Evolutionary conservation across 2,797 vertebrate species (phyloP), one percentile per base, ranked within the genome.

Genomic region (Characodon lateralis): DNA sequence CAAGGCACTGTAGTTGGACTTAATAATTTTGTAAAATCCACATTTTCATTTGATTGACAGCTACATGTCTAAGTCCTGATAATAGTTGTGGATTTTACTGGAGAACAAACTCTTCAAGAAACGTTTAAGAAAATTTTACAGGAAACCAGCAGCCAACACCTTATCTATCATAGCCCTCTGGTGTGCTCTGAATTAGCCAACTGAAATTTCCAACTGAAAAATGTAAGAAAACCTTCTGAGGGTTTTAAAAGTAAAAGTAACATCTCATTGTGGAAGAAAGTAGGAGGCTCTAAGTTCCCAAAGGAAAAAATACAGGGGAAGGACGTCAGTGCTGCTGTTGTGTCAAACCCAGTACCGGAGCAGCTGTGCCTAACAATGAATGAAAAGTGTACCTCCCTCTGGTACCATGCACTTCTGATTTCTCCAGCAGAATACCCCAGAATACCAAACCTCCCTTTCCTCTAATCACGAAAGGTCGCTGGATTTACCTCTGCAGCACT

Each of bases 371-470:
- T 87, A 82, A 91, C 83, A 78, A 80, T 89, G 89, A 91, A 88
- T 87, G 89, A 90, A 93, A 91, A 85, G 82, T 90, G 81, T 79
- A 78, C 87, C 86, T 92, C 92, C 92, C 90, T 88, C 91, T 91
- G 91, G 91, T 91, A 82, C 82, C 65, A 69, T 79, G 78, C 59
- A 73, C 82, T 82, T 91, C 90, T 87, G 88, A 87, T 88, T 90
- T 92, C 85, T 88, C 77, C 88, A 84, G 55, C 76, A 74, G 31
- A 31, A 31, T 31, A 31, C 31, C 80, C 86, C 82, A 85, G 85
- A 89, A 85, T 90, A 86, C 79, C 87, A 84, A 74, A 79, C 80
- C 84, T 87, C 83, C 78, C 81, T 74, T 82, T 71, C 80, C 78
- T 87, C 83, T 85, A 84, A 87, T 91, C 83, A 85, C 82, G 84